These are phyloP conservation scores for Candidula unifasciata DNA, from an alignment of 2,888 invertebrate species.

Conservation along the genomic window DNA sequence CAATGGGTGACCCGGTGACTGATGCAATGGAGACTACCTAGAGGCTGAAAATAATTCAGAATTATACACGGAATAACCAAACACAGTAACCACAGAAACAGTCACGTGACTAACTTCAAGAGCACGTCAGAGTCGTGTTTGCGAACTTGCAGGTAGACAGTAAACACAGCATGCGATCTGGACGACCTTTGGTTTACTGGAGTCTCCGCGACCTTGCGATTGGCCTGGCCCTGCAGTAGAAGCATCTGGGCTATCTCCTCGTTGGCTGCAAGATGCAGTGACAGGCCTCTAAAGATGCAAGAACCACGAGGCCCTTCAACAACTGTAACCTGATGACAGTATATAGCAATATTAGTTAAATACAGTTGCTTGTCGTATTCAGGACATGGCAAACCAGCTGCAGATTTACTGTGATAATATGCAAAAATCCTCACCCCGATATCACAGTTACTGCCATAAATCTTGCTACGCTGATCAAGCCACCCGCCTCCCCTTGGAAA, in stretches of 20 bases:
- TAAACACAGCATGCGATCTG: slow-evolving; percentile 75
- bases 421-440: too few relatives aligned
- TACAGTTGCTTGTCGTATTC: too few relatives aligned
- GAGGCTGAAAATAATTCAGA: background rate
- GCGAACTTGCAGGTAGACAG: slow-evolving; percentile 71
- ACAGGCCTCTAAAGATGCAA: slow-evolving; percentile 71
- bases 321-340: slow-evolving; percentile 66
- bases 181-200: slow-evolving; percentile 75
- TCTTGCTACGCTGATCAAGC: too few relatives aligned
- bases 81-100: too few relatives aligned
- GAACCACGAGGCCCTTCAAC: slow-evolving; percentile 70
- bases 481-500: too few relatives aligned
- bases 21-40: background rate
- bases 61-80: background rate
- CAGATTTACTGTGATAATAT: too few relatives aligned
- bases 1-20: too few relatives aligned
- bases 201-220: slow-evolving; percentile 74
- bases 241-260: slow-evolving; percentile 75
- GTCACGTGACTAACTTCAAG: slow-evolving; percentile 62
- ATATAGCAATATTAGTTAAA: background rate
- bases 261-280: slow-evolving; percentile 71
- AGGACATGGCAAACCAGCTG: too few relatives aligned
- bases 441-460: too few relatives aligned
- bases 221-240: slow-evolving; percentile 72
- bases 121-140: slow-evolving; percentile 69